These are phyloP conservation scores for Petrophora chlorosata DNA, from an alignment of 2,888 invertebrate genomes.

Conservation along the genomic window DNA sequence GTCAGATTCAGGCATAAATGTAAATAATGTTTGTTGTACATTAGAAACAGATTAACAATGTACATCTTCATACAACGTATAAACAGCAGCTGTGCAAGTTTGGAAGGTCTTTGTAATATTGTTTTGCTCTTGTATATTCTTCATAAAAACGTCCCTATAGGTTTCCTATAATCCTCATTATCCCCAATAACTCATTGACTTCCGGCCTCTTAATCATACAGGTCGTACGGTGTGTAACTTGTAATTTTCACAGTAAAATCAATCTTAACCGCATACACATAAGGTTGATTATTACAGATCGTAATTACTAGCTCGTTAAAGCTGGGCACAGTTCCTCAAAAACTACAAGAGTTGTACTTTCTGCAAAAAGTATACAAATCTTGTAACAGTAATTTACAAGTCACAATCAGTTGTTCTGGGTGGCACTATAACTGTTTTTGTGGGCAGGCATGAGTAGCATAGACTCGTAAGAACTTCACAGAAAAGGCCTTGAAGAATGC, in stretches of 20 bases:
- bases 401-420: too few species aligned
- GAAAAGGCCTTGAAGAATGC: too few species aligned
- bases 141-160: constrained; percentile 14
- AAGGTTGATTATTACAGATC: constrained; percentile 5
- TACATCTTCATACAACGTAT: too few species aligned
- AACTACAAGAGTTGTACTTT: constrained; percentile 13
- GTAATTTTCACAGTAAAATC: background rate
- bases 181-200: constrained; percentile 33
- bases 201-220: constrained; percentile 32
- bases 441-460: too few species aligned
- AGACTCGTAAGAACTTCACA: too few species aligned
- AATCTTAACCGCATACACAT: background rate
- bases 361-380: background rate
- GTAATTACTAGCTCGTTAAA: constrained; percentile 7
- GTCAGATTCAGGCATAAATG: too few species aligned
- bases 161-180: constrained; percentile 29
- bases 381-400: background rate
- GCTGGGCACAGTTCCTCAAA: background rate
- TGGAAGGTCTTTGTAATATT: too few species aligned
- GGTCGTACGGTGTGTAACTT: constrained; percentile 9
- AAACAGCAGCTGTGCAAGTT: too few species aligned
- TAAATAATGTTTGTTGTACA: too few species aligned
- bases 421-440: too few species aligned
- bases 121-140: too few species aligned
- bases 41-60: too few species aligned